Percentiles rank a stretch among this genome's conserved stretches.
phyloP scores from a whole-genome alignment of 2,113 vertebrate genomes.

The Callaeas wilsoni region DNA sequence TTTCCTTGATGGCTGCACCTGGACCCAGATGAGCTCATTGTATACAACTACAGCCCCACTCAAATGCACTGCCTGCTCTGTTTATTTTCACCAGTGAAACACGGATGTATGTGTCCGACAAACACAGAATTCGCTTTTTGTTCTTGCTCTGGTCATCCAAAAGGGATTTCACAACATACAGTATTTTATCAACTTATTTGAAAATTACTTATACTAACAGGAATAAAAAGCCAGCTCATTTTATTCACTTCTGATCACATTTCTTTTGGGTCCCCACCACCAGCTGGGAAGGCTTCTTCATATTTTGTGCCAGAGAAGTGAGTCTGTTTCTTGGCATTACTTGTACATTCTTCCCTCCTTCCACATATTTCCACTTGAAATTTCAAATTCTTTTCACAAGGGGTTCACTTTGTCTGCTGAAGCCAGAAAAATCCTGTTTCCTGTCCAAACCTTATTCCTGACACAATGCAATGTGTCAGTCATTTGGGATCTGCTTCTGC shows the following conservation, averaged over 20 bases:
- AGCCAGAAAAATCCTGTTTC: not conserved
- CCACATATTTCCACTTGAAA: constrained; percentile 19
- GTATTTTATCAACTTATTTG: not conserved
- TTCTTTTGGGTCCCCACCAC: not conserved
- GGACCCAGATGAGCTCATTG: constrained; percentile 37
- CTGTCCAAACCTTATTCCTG: not conserved
- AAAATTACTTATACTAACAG: not conserved
- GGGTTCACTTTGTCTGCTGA: not conserved
- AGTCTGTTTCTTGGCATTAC: constrained; percentile 20
- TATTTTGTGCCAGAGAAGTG: not conserved
- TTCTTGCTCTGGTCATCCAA: constrained; percentile 51
- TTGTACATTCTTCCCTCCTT: not conserved
- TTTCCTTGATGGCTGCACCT: constrained; percentile 55
- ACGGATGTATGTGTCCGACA: not conserved
- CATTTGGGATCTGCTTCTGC: not conserved
- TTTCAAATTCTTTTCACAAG: constrained; percentile 22
- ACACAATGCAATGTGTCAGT: not conserved
- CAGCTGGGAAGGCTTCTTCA: not conserved
- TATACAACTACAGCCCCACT: constrained; percentile 11
- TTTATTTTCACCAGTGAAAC: constrained; percentile 60
- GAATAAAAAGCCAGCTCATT: not conserved
- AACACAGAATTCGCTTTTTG: constrained; percentile 55
- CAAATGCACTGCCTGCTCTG: constrained; percentile 43
- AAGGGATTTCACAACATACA: constrained; percentile 11
- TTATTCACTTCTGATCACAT: not conserved